Evolutionary conservation across 2,888 invertebrate species (phyloP).

Genomic region (Meiosimyza decipiens): DNA sequence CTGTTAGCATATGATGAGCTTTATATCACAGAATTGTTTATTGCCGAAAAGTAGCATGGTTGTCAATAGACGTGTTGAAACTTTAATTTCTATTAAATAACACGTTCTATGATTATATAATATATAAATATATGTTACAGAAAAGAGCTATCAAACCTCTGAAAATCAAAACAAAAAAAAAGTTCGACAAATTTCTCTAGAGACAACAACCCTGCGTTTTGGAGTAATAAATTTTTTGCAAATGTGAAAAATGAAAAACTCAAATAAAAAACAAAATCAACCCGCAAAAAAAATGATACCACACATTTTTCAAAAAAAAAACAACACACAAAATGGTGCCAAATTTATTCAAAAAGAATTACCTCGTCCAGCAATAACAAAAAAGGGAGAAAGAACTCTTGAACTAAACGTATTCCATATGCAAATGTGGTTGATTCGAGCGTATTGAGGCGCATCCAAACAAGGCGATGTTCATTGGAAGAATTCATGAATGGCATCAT

Average conservation of each 20-base stretch:
- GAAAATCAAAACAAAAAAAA: background rate
- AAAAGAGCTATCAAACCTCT: too few relatives aligned
- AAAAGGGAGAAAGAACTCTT: background rate
- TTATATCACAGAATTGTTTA: too few relatives aligned
- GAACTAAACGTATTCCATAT: conserved; percentile 16
- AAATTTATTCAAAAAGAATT: conserved; percentile 26
- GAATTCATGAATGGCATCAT: background rate
- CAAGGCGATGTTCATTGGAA: conserved; percentile 18
- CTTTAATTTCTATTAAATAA: too few relatives aligned
- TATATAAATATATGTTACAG: too few relatives aligned
- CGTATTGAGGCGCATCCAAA: conserved; percentile 16
- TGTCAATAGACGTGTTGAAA: too few relatives aligned
- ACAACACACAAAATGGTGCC: conserved; percentile 28
- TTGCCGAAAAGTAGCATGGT: too few relatives aligned
- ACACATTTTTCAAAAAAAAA: background rate
- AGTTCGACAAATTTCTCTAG: conserved; percentile 24
- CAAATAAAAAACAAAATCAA: background rate
- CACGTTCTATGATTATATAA: too few relatives aligned
- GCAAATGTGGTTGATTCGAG: conserved; percentile 39
- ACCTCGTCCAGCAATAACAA: background rate
- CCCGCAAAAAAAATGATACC: background rate
- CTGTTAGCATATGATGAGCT: too few relatives aligned
- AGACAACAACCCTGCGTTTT: conserved; percentile 5
- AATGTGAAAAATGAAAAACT: conserved; percentile 6
- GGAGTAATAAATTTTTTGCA: conserved; percentile 30